Base-by-base conservation (phyloP, 2,113 vertebrate species). In the Corythornis cristatus region DNA sequence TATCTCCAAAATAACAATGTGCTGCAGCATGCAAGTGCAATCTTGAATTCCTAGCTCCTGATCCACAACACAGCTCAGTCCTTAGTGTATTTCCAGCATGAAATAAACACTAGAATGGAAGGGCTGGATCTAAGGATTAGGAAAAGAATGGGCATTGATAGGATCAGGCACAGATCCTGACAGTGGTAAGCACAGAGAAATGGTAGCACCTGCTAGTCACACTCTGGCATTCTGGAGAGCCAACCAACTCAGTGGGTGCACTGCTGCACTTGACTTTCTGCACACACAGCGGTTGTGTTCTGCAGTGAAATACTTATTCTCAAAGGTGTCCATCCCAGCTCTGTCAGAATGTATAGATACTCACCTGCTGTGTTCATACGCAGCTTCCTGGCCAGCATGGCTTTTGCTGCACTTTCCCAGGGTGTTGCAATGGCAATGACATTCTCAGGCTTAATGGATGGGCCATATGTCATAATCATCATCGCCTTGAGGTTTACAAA, bases 401-500 rank as follows among this genome's bases (percentile, higher is more conserved):
- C 98, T 92, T 97, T 98, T 15, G 98, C 98, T 93, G 98, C 85
- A 11, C 96, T 98, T 96, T 99, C 99, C 88, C 99, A 94, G 13
- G 98, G 97, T 8, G 98, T 97, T 0, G 98, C 97, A 67, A 98
- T 28, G 0, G 98, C 98, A 21, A 99, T 88, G 60, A 99, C 97
- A 50, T 97, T 98, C 68, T n/a, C 62, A n/a, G 96, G 94, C 72
- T 96, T 92, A 19, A 98, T 86, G 12, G 96, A 97, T 3, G 93
- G 94, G 8, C 98, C 98, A 0, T 85, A 96, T 9, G 94, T 95
- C 48, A 97, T 86, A 13, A 99, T 98, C 73, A 99, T 84, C 0
- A 85, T 88, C 0, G 98, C 97, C 72, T 98, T 98, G 28, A 99
- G 97, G 89, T 99, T 99, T 91, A 97, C 86, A 25, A 98, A 98